Conservation (phyloP, 2,113 vertebrate genomes). For the Brienomyrus brachyistius region DNA sequence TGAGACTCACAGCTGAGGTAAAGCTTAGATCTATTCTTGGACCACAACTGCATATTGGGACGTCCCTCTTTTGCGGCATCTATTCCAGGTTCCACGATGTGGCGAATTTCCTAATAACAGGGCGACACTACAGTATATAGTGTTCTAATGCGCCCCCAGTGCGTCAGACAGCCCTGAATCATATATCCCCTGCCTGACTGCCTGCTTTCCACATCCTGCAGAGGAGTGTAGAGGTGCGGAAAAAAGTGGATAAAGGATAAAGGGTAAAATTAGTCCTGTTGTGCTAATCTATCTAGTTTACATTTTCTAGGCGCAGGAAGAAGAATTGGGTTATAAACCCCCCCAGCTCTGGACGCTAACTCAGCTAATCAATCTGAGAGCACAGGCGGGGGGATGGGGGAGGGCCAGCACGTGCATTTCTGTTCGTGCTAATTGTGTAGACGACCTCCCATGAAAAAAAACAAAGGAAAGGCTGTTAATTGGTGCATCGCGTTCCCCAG, state of each 20-base stretch:
- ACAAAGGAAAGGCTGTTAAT: slow-evolving; percentile 41
- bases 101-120: too few species aligned
- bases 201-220: too few species aligned
- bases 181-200: background rate
- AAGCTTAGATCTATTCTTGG: background rate
- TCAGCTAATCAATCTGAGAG: slow-evolving; percentile 54
- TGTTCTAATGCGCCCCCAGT: background rate
- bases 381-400: slow-evolving; percentile 47
- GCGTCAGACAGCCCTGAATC: background rate
- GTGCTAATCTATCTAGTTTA: slow-evolving; percentile 44
- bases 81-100: too few species aligned
- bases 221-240: background rate
- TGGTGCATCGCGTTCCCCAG: slow-evolving; percentile 42
- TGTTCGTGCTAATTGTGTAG: slow-evolving; percentile 57
- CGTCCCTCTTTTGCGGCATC: background rate
- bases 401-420: slow-evolving; percentile 48
- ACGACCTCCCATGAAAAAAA: slow-evolving; percentile 40
- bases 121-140: too few species aligned
- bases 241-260: background rate
- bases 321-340: slow-evolving; percentile 60
- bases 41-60: background rate
- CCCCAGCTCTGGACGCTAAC: slow-evolving; percentile 49
- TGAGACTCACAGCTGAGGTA: background rate
- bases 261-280: slow-evolving; percentile 34
- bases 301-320: slow-evolving; percentile 46